Base-by-base conservation (phyloP, 2,888 invertebrate species). In the Yponomeuta sedellus region DNA sequence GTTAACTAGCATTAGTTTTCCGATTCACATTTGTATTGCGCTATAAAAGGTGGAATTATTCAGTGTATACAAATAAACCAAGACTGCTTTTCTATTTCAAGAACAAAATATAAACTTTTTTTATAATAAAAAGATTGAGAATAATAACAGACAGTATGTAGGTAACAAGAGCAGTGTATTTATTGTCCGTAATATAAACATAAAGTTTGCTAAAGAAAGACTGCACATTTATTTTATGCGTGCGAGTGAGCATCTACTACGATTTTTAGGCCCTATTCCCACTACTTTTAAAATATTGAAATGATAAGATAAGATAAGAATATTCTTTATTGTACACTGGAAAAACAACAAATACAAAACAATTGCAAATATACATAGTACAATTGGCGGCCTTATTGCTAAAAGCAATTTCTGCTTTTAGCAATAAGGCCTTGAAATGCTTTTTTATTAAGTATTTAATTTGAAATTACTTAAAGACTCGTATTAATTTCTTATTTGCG, bases 1-100 rank as follows among this genome's bases (percentile, higher is more conserved):
- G 20, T 58, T 10, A 11, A n/a, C n/a, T 58, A 19, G 58, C 58
- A 58, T 58, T 58, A 58, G 58, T 52, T 52, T 52, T 52, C 16
- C 44, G 16, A 52, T 52, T 12, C 44, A 52, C 44, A 52, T 52
- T 52, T 16, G 44, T 16, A 52, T 12, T 52, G 44, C 16, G 4
- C 44, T 52, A 16, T 52, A 52, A 16, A 52, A 52, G 16, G 16
- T 16, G 16, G 12, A 52, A 52, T 52, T 52, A 52, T 52, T 52
- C 16, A 16, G 44, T 12, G 12, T 52, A 16, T 16, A 16, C 2
- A 12, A 52, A 52, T 52, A 16, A 52, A 52, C 1, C 44, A 12
- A 3, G 44, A 52, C 44, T 8, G 34, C 6, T 0, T 34, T 34
- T 34, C 6, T 34, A 34, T 34, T 34, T 34, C 34, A 6, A 34